phyloP scores from a whole-genome alignment of 2,888 invertebrate species.

The Mycalesis mineus region DNA sequence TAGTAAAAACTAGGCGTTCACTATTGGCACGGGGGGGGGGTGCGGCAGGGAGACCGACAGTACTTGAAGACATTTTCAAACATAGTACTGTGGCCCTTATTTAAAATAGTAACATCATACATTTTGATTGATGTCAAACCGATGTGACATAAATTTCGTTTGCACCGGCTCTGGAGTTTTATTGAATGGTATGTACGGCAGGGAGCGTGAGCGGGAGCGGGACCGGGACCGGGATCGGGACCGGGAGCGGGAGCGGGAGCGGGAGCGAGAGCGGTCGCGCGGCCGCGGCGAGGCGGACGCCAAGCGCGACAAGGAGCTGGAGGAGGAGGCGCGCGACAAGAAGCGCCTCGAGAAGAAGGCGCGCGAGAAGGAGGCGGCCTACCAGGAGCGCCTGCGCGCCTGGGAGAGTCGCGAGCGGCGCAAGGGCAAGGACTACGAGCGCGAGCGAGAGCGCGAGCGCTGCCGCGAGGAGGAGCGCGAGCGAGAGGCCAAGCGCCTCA shows the following conservation, averaged over 20 bases:
- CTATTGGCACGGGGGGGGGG: no score
- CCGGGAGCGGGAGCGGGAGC: constrained; percentile 50
- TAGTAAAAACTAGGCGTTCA: no score
- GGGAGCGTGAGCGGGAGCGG: constrained; percentile 23
- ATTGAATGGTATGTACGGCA: constrained; percentile 1
- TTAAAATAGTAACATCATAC: no score
- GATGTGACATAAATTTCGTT: no score
- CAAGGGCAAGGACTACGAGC: constrained; percentile 93
- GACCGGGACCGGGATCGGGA: constrained; percentile 50
- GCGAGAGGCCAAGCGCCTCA: constrained; percentile 94
- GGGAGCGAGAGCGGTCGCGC: constrained; percentile 68
- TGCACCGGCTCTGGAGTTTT: no score
- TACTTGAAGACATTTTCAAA: no score
- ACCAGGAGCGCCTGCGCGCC: constrained; percentile 86
- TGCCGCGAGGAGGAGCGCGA: constrained; percentile 91
- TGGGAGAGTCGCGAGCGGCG: constrained; percentile 96
- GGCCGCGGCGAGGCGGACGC: constrained; percentile 80
- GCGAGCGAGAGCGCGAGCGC: constrained; percentile 85
- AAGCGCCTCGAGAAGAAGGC: constrained; percentile 94
- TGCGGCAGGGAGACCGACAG: no score
- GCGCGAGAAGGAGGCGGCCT: constrained; percentile 96
- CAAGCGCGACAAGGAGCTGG: constrained; percentile 88
- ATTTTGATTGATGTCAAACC: no score
- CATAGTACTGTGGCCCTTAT: no score
- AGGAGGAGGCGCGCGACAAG: constrained; percentile 94